These are phyloP conservation scores for Dendrolimus pini DNA, from an alignment of 2,888 invertebrate genomes.

Conservation along the genomic window DNA sequence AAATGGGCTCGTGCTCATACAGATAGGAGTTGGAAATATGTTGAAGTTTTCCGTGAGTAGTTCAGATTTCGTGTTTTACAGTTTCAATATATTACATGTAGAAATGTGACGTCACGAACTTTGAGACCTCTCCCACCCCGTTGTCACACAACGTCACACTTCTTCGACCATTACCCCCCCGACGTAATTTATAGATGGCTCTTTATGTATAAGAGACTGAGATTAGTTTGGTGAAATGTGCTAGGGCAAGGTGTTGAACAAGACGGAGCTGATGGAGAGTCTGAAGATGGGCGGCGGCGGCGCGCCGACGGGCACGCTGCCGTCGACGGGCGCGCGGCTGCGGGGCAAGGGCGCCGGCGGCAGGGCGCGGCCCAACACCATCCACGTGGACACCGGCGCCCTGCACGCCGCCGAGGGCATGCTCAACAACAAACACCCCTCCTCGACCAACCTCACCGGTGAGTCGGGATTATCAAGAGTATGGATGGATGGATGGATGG, in stretches of 20 bases:
- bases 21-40: no score
- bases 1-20: no score
- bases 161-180: background rate
- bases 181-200: background rate
- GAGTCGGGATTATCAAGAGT: slow-evolving; percentile 15
- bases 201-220: background rate
- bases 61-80: no score
- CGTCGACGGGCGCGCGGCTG: slow-evolving; percentile 70
- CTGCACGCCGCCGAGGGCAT: slow-evolving; percentile 87
- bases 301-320: slow-evolving; percentile 30
- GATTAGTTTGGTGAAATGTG: slow-evolving; percentile 8
- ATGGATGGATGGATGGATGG: background rate
- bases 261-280: slow-evolving; percentile 64
- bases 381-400: slow-evolving; percentile 90
- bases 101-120: no score
- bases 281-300: slow-evolving; percentile 29
- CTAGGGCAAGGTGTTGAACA: slow-evolving; percentile 89
- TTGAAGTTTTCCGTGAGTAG: no score
- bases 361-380: slow-evolving; percentile 91
- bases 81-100: no score
- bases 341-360: slow-evolving; percentile 71
- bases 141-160: no score
- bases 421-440: slow-evolving; percentile 86
- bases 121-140: no score
- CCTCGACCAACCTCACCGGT: slow-evolving; percentile 90